Evolutionary conservation across 2,797 vertebrate genomes (phyloP), one percentile per base, ranked within the genome.

Genomic region (Arctocebus calabarensis): DNA sequence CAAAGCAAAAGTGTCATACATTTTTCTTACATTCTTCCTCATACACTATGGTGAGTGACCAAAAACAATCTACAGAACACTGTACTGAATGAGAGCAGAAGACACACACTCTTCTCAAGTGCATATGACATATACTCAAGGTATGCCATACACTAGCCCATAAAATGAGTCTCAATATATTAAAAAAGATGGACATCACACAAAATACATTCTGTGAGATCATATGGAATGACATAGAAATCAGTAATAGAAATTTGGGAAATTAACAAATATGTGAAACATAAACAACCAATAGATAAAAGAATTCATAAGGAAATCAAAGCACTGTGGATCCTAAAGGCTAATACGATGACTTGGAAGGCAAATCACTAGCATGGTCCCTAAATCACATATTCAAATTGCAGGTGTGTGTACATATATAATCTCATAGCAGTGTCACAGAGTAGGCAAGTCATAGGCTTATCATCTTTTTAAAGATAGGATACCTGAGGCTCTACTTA

Each of bases 331-430:
- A 11, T 68, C 12, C 27, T 95, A 77, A 82, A 95, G 79, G 48
- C 88, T 84, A 88, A 75, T 45, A 55, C 94, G 52, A 93, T 85
- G 43, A 86, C 45, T 88, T 82, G 55, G 78, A 87, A 57, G 95
- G 40, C 90, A 78, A 93, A 92, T 73, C 61, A 90, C 4, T 73
- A n/a, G 48, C 34, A 61, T 83, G n/a, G 34, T 83, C 45, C 92
- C 79, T 84, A 37, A 96, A 86, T 82, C 62, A 94, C 17, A 94
- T 32, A 29, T 92, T 92, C 77, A 81, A 79, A 74, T 75, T 37
- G 16, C 16, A 68, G 87, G 64, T 84, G 3, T 34, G 23, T 86
- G 17, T 45, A 62, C 5, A 78, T 14, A 91, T 55, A 55, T 34
- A 62, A 64, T 66, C 22, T 90, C 29, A 84, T 25, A 10, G 29